phyloP scores from a whole-genome alignment of 2,888 invertebrate genomes.

The Sarcophaga carnaria region DNA sequence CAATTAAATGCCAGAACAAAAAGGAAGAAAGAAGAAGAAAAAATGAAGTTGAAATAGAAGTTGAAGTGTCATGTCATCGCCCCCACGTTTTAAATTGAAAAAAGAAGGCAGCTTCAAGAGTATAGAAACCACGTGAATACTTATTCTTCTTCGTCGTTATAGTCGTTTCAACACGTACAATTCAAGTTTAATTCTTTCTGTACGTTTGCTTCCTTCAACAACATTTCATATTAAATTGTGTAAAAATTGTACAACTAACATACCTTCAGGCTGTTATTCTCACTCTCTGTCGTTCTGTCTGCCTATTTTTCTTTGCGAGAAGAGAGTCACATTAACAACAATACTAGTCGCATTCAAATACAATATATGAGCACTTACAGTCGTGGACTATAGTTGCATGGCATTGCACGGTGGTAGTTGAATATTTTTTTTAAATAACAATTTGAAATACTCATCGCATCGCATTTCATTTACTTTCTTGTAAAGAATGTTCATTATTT shows the following conservation, averaged over 20 bases:
- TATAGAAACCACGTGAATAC: slow-evolving; percentile 50
- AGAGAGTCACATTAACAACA: slow-evolving; percentile 19
- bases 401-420: neutral
- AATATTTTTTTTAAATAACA: neutral
- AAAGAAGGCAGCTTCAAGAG: neutral
- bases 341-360: neutral
- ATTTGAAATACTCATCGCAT: slow-evolving; percentile 7
- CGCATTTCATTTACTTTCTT: slow-evolving; percentile 50
- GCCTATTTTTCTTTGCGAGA: neutral
- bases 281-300: no score
- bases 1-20: slow-evolving; percentile 78
- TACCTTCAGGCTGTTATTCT: slow-evolving; percentile 59
- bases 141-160: slow-evolving; percentile 28
- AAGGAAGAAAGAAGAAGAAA: slow-evolving; percentile 57
- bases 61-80: slow-evolving; percentile 80
- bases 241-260: slow-evolving; percentile 64
- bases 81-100: slow-evolving; percentile 32
- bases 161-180: slow-evolving; percentile 39
- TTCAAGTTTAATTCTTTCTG: slow-evolving; percentile 63
- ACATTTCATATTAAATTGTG: slow-evolving; percentile 64
- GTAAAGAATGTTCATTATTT: slow-evolving; percentile 55
- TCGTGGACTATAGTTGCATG: neutral
- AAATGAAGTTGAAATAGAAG: slow-evolving; percentile 60
- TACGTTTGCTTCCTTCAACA: slow-evolving; percentile 58
- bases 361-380: neutral